Conservation (phyloP, 2,888 invertebrate genomes). For the Fissipunctia ypsillon region DNA sequence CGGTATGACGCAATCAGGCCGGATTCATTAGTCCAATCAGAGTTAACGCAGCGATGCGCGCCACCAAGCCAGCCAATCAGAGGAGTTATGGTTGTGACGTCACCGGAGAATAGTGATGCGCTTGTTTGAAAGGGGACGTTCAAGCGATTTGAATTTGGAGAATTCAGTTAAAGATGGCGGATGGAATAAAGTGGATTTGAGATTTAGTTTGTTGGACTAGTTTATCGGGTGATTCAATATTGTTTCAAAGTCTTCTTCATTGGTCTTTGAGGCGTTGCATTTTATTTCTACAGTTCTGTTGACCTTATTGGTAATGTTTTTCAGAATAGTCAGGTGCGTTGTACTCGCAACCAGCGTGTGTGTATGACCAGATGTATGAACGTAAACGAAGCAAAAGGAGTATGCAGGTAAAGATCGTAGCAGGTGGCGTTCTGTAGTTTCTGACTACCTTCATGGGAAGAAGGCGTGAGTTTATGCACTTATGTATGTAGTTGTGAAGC, state of each 20-base stretch:
- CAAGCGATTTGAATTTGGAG: slow-evolving; percentile 51
- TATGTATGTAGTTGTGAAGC: no score
- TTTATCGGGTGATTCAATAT: slow-evolving; percentile 1
- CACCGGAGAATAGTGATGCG: slow-evolving; percentile 61
- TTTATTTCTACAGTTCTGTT: neutral
- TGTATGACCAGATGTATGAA: no score
- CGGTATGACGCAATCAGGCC: slow-evolving; percentile 69
- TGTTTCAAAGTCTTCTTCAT: neutral
- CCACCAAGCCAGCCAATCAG: slow-evolving; percentile 71
- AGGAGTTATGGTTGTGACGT: slow-evolving; percentile 64
- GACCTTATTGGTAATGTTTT: no score
- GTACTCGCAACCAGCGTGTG: no score
- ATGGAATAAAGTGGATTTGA: slow-evolving; percentile 18
- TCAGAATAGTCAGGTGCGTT: no score
- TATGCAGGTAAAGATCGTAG: no score
- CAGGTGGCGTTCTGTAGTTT: no score
- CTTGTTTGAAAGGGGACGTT: slow-evolving; percentile 46
- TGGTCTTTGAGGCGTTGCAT: neutral
- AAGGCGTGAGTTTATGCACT: no score
- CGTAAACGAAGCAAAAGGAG: no score
- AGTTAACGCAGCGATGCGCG: slow-evolving; percentile 67
- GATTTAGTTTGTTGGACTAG: slow-evolving; percentile 25
- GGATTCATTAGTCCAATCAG: slow-evolving; percentile 79
- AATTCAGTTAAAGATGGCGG: slow-evolving; percentile 55
- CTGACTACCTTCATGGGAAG: no score